phyloP scores from a whole-genome alignment of 2,113 vertebrate species.

The Platanista minor region DNA sequence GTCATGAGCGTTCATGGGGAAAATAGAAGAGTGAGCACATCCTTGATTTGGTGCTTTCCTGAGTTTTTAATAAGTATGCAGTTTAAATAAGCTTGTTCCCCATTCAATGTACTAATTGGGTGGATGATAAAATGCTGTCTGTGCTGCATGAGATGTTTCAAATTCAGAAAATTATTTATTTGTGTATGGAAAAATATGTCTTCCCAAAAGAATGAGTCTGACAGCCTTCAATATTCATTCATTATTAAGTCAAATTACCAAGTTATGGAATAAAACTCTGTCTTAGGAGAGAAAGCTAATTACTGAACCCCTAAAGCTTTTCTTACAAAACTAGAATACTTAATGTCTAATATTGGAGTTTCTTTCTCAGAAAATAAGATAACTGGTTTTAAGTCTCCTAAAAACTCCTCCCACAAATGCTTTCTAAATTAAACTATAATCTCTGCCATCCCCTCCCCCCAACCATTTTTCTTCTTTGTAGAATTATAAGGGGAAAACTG shows the following conservation, averaged over 20 bases:
- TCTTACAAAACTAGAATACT: conserved; percentile 25
- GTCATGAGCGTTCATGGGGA: background rate
- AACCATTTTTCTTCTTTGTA: conserved; percentile 50
- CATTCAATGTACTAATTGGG: background rate
- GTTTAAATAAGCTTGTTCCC: background rate
- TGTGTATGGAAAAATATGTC: background rate
- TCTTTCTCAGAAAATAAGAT: conserved; percentile 44
- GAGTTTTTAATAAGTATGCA: background rate
- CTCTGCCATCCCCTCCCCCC: background rate
- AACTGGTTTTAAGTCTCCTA: conserved; percentile 55
- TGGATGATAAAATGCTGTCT: background rate
- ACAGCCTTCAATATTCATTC: conserved; percentile 10
- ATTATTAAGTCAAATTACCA: conserved; percentile 31
- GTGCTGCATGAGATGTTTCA: background rate
- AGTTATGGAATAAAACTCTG: conserved; percentile 14
- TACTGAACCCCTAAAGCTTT: conserved; percentile 41
- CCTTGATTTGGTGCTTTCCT: background rate
- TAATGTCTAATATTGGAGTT: background rate
- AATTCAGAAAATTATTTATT: conserved; percentile 17
- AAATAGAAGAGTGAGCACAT: background rate
- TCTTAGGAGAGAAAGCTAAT: conserved; percentile 49
- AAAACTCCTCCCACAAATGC: conserved; percentile 59
- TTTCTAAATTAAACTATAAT: conserved; percentile 69
- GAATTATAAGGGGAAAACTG: conserved; percentile 24
- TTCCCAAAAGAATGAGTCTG: background rate